Evolutionary conservation across 2,888 invertebrate genomes (phyloP).

Genomic region (Venusia cambrica): DNA sequence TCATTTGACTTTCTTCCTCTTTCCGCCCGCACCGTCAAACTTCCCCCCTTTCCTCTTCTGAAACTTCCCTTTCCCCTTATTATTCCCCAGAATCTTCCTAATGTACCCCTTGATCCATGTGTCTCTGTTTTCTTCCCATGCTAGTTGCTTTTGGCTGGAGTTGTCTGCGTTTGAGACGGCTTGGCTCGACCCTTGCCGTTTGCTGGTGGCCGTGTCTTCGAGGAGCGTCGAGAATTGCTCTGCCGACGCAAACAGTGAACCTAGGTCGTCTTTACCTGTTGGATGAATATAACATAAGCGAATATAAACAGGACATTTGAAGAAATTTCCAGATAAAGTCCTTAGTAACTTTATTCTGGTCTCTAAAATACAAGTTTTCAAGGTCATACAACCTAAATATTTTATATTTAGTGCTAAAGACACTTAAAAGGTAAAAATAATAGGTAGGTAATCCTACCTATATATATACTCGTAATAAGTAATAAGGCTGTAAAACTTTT

Average conservation of each 20-base stretch:
- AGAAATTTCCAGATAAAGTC: too few relatives aligned
- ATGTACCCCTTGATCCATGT: slow-evolving; percentile 82
- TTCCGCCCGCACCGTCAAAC: slow-evolving; percentile 52
- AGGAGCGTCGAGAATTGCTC: slow-evolving; percentile 94
- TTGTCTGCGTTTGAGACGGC: slow-evolving; percentile 88
- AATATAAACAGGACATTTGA: too few relatives aligned
- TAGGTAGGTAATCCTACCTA: too few relatives aligned
- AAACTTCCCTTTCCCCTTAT: slow-evolving; percentile 50
- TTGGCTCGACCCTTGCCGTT: slow-evolving; percentile 83
- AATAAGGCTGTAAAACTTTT: too few relatives aligned
- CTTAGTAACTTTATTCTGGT: too few relatives aligned
- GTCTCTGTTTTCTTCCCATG: slow-evolving; percentile 90
- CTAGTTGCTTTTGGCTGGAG: slow-evolving; percentile 87
- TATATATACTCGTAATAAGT: too few relatives aligned
- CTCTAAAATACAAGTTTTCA: too few relatives aligned
- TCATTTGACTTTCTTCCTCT: slow-evolving; percentile 58
- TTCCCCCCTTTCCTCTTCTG: slow-evolving; percentile 39
- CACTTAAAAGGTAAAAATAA: too few relatives aligned
- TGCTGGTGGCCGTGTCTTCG: slow-evolving; percentile 89
- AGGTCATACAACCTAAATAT: too few relatives aligned
- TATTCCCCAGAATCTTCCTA: slow-evolving; percentile 63
- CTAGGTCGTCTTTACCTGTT: slow-evolving; percentile 75
- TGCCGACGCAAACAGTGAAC: slow-evolving; percentile 89
- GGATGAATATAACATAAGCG: too few relatives aligned
- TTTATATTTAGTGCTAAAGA: too few relatives aligned